Evolutionary conservation across 2,113 vertebrate species (phyloP).

Genomic region (Grammomys surdaster): DNA sequence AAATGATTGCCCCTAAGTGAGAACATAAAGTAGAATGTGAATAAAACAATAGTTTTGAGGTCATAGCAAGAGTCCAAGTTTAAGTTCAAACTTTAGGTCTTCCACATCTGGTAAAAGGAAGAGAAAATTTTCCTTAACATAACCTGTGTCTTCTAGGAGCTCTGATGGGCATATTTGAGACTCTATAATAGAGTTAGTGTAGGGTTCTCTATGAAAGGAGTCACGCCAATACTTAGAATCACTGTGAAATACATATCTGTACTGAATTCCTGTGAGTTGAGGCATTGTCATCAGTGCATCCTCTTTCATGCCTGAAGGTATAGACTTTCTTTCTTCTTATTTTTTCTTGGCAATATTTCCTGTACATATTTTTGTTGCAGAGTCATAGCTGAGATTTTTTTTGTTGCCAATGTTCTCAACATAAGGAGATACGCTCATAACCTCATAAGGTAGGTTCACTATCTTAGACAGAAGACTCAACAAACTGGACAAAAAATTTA

Average conservation of each 20-base stretch:
- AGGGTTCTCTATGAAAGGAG: neutral
- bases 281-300: neutral
- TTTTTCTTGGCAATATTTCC: conserved; percentile 1
- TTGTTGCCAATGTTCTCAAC: neutral
- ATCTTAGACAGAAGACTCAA: neutral
- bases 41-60: neutral
- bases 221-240: neutral
- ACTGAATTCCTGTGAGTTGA: neutral
- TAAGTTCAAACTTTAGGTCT: neutral
- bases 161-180: neutral
- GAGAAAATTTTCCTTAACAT: neutral
- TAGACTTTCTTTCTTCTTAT: neutral
- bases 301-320: neutral
- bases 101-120: neutral
- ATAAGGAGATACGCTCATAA: neutral
- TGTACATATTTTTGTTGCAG: neutral
- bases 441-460: neutral
- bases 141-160: neutral
- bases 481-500: neutral
- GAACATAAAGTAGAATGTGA: conserved; percentile 10
- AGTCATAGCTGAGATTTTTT: conserved; percentile 1
- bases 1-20: conserved; percentile 8
- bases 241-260: neutral
- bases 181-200: neutral
- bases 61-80: conserved; percentile 11